These are phyloP conservation scores for Drosophila pseudotakahashii DNA, from an alignment of 2,888 invertebrate species.

Conservation along the genomic window DNA sequence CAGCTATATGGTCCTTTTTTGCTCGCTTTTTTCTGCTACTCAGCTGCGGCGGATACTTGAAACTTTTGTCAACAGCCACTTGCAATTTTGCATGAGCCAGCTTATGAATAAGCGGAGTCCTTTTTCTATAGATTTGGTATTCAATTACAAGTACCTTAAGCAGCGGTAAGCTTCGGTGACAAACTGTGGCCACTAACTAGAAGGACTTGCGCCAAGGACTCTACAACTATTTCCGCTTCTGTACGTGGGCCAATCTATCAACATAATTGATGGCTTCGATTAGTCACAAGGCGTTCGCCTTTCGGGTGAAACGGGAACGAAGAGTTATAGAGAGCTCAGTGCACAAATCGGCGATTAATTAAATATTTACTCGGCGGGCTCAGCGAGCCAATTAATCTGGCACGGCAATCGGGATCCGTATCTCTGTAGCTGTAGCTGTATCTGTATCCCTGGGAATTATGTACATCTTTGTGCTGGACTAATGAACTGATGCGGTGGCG, in stretches of 20 bases:
- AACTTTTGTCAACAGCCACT: conserved; percentile 69
- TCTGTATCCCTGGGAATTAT: conserved; percentile 26
- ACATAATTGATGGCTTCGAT: conserved; percentile 83
- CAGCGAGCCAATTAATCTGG: conserved; percentile 67
- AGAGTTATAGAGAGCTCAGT: conserved; percentile 70
- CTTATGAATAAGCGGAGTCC: conserved; percentile 65
- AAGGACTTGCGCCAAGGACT: conserved; percentile 7
- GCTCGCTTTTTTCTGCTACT: conserved; percentile 30
- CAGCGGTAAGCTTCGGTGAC: conserved; percentile 76
- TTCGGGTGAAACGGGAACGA: conserved; percentile 11
- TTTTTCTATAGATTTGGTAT: conserved; percentile 32
- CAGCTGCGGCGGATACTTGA: conserved; percentile 47
- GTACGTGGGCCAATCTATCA: conserved; percentile 81
- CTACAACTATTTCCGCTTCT: conserved; percentile 38
- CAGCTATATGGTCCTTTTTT: conserved; percentile 26
- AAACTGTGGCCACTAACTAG: conserved; percentile 55
- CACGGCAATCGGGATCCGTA: conserved; percentile 50
- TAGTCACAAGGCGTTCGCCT: conserved; percentile 80
- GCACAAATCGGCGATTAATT: conserved; percentile 82
- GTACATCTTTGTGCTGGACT: conserved; percentile 59
- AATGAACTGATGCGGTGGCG: conserved; percentile 64
- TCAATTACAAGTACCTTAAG: conserved; percentile 77
- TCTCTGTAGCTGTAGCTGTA: no score
- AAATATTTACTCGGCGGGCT: conserved; percentile 71
- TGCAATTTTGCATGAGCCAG: conserved; percentile 56